Base-by-base conservation (phyloP, 2,113 vertebrate genomes). In the Phocoena phocoena region DNA sequence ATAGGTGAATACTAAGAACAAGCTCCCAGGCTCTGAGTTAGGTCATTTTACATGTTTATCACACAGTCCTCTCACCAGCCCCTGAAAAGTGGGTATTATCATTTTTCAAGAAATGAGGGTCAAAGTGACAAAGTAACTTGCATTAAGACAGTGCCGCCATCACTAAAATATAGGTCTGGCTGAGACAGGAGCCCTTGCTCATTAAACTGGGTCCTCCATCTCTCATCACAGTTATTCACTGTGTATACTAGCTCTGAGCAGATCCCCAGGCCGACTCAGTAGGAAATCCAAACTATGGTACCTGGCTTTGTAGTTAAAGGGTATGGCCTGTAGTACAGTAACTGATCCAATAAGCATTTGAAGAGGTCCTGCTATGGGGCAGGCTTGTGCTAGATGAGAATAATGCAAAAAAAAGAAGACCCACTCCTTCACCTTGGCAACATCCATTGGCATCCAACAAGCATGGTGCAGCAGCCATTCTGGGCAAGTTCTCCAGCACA, bases 21-120 rank as follows among this genome's bases (percentile, higher is more conserved):
- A 80, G 18, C 90, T 93, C 85, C 53, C 47, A 50, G 93, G 65
- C 33, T n/a, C 73, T 5, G 17, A n/a, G 44, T 80, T 65, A 36
- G 68, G 62, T 81, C 5, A 1, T 88, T 97, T 95, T 79, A 79
- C 36, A 68, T 73, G 77, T 88, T 93, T 95, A 55, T 88, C n/a
- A 90, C n/a, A 83, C 13, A 58, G n/a, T 44, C 38, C 38, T 85
- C 60, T 58, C 33, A 36, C 5, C 21, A 76, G 77, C 13, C 68
- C 31, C 67, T 33, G 18, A 58, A 87, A 90, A 96, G 50, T 21
- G 25, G n/a, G 55, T 60, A 88, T 88, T 96, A 81, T 47, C 81
- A 83, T 93, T 94, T 90, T 94, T 95, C 68, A 96, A 97, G 89
- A 95, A 88, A 86, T 21, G 36, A 73, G 36, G 77, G 71, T 96